These are phyloP conservation scores for Ammodytes dubius DNA, from an alignment of 2,113 vertebrate species.

Conservation along the genomic window DNA sequence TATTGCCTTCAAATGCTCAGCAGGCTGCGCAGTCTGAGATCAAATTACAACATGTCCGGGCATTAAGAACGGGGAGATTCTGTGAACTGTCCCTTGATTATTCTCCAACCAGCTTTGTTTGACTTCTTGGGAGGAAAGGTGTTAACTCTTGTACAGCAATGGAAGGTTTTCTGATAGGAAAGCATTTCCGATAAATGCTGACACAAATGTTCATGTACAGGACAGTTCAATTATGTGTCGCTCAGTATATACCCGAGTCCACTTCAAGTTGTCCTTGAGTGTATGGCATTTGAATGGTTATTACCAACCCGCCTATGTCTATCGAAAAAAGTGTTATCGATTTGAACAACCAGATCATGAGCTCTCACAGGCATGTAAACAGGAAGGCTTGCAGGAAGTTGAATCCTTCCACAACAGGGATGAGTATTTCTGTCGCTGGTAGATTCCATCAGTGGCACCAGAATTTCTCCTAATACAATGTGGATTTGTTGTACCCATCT, in stretches of 20 bases:
- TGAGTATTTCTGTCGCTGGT: not conserved
- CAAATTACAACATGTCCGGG: slow-evolving; percentile 3
- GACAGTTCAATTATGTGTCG: not conserved
- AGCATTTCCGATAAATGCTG: slow-evolving; percentile 23
- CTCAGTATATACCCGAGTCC: slow-evolving; percentile 27
- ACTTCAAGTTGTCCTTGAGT: not conserved
- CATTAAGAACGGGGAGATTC: slow-evolving; percentile 31
- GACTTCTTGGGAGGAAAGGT: slow-evolving; percentile 1
- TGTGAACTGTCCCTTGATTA: not conserved
- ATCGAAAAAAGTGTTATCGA: not conserved
- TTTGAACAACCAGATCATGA: not conserved
- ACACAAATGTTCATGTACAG: slow-evolving; percentile 20
- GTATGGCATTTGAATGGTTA: not conserved
- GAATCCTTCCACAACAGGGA: slow-evolving; percentile 18
- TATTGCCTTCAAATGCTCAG: not conserved
- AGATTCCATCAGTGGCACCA: slow-evolving; percentile 17
- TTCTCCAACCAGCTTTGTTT: slow-evolving; percentile 9
- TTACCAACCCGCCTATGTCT: slow-evolving; percentile 3
- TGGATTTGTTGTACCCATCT: not conserved
- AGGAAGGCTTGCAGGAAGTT: slow-evolving; percentile 1
- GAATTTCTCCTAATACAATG: slow-evolving; percentile 8
- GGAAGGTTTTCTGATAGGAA: slow-evolving; percentile 20
- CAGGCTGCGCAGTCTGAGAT: not conserved
- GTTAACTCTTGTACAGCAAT: slow-evolving; percentile 3
- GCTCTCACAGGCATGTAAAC: slow-evolving; percentile 1